Percentiles rank a stretch among this genome's conserved stretches.
Conservation (phyloP, 2,113 vertebrate genomes). For the Menura novaehollandiae region DNA sequence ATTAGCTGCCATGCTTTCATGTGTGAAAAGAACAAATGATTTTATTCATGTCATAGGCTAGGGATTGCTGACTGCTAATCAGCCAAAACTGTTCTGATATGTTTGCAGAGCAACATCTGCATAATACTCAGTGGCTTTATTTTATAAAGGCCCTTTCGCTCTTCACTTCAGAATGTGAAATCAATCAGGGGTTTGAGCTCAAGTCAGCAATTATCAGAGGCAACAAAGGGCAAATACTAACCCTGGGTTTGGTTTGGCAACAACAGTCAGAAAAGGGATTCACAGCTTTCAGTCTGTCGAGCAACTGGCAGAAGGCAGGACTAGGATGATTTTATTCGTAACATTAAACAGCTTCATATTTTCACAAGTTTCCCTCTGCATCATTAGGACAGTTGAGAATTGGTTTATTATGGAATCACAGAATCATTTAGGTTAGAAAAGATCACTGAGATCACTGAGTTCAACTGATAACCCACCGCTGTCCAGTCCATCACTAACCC, state of each 20-base stretch:
- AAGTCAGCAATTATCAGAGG: constrained; percentile 47
- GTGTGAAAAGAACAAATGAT: constrained; percentile 50
- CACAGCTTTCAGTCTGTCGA: background rate
- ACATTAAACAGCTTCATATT: background rate
- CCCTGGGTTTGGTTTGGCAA: background rate
- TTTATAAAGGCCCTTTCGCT: constrained; percentile 27
- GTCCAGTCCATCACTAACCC: background rate
- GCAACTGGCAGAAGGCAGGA: background rate
- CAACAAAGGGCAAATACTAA: constrained; percentile 27
- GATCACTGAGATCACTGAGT: background rate
- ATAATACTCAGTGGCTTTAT: constrained; percentile 43
- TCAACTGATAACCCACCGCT: background rate
- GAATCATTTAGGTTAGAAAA: background rate
- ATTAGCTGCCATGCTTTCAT: constrained; percentile 41
- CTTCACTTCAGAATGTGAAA: constrained; percentile 41
- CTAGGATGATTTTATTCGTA: background rate
- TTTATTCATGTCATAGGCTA: constrained; percentile 21
- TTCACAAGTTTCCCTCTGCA: background rate
- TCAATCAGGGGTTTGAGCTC: constrained; percentile 39
- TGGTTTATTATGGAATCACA: background rate
- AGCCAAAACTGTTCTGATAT: constrained; percentile 23
- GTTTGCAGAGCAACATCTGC: constrained; percentile 45
- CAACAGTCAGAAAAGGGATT: background rate
- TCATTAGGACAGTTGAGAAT: background rate
- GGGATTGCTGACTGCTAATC: constrained; percentile 45